Base-by-base conservation (phyloP, 2,113 vertebrate genomes). In the Limnothrissa miodon region DNA sequence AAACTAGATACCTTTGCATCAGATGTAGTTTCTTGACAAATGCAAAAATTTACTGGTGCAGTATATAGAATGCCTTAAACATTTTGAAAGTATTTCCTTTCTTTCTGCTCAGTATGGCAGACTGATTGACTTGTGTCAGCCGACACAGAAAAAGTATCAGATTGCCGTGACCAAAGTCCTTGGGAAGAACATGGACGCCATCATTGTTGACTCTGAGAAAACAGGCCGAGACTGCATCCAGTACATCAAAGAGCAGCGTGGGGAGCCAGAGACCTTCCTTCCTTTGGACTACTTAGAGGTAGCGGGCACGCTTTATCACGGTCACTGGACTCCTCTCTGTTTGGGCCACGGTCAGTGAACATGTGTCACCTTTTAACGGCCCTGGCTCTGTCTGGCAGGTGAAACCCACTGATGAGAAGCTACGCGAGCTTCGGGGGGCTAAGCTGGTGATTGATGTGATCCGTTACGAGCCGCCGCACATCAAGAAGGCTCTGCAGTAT, bases 101-200 rank as follows among this genome's bases (percentile, higher is more conserved):
- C 2, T 48, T 13, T 48, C 29, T 85, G 46, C 74, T 17, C 90
- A 98, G 97, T 99, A 97, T 0, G 97, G 97, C 1, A 96, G 97
- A 59, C 93, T 99, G 1, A 98, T 99, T 13, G 97, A 99, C 86
- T 93, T 99, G 62, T 99, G 97, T 88, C 97, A 99, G 90, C 97
- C 97, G 74, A 99, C 97, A 0, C 97, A 99, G 92, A 99, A 99
- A 90, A 99, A 99, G 80, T 99, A 96, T 86, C 97, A 99, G 93
- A 99, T 98, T 15, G 97, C 97, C 0, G 97, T 99, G 62, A 99
- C 97, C 51, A 99, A 99, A 81, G 97, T 99, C 59, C 90, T 99
- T 90, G 97, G 97, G 17, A 98, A 99, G 84, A 99, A 99, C 93
- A 98, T 99, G 97, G 97, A 99, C 0, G 97, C 97, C 87, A 99